phyloP scores from a whole-genome alignment of 1,140 invertebrate genomes.

The Pachyrhynchus sulphureomaculatus region DNA sequence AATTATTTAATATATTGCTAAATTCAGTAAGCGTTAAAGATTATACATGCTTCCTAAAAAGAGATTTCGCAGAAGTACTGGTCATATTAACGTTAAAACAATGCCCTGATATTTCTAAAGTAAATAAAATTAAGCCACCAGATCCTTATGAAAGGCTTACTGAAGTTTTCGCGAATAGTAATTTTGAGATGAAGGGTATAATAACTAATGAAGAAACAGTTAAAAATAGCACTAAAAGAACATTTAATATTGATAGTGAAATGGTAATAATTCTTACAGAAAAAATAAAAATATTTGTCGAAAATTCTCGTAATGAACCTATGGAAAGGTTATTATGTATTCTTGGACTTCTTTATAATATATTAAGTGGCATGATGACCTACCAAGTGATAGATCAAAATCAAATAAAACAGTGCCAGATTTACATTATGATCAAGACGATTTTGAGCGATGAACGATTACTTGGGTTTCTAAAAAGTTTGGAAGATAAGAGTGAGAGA shows the following conservation, averaged over 20 bases:
- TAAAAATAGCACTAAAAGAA: background rate
- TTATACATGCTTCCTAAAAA: conserved; percentile 23
- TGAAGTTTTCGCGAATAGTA: conserved; percentile 36
- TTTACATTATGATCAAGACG: conserved; percentile 14
- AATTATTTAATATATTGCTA: conserved; percentile 41
- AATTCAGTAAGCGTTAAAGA: conserved; percentile 29
- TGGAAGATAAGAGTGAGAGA: conserved; percentile 18
- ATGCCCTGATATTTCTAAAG: conserved; percentile 31
- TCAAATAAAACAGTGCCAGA: conserved; percentile 6
- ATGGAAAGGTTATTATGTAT: conserved; percentile 18
- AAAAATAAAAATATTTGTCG: conserved; percentile 14
- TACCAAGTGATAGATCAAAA: conserved; percentile 20
- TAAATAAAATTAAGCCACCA: background rate
- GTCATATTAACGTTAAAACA: conserved; percentile 42
- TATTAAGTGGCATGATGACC: conserved; percentile 20
- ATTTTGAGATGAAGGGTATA: conserved; percentile 31
- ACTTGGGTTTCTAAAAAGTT: conserved; percentile 9
- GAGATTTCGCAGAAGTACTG: conserved; percentile 38
- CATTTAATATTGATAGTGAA: conserved; percentile 16
- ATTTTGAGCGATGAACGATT: conserved; percentile 17
- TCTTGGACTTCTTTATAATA: conserved; percentile 28
- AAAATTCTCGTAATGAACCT: background rate
- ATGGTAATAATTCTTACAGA: conserved; percentile 10
- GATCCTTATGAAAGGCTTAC: conserved; percentile 23
- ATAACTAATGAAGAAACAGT: conserved; percentile 1